Evolutionary conservation across 1,140 invertebrate genomes (phyloP).

Genomic region (Rhagoletis zephyria): DNA sequence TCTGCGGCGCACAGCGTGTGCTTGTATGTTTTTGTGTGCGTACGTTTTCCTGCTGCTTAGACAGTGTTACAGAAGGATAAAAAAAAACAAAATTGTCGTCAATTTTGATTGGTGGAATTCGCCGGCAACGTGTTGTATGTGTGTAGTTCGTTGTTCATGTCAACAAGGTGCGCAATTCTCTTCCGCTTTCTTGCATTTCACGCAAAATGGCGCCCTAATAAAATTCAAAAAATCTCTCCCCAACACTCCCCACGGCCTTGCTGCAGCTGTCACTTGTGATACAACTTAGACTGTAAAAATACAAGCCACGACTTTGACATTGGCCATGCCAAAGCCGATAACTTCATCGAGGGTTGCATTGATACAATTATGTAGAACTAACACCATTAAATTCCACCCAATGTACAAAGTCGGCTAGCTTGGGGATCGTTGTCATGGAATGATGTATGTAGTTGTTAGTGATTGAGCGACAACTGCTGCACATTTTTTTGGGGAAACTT

Average conservation of each 20-base stretch:
- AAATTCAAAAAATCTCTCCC: slow-evolving; percentile 32
- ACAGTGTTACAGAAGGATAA: neutral
- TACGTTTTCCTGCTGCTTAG: neutral
- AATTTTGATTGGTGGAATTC: slow-evolving; percentile 42
- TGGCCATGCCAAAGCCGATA: slow-evolving; percentile 39
- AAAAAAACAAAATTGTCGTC: neutral
- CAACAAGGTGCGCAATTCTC: neutral
- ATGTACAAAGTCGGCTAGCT: neutral
- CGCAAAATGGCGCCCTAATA: slow-evolving; percentile 49
- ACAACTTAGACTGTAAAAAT: neutral
- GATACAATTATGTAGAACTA: neutral
- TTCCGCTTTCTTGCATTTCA: slow-evolving; percentile 41
- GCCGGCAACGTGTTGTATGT: neutral
- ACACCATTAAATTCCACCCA: neutral
- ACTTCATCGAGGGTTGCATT: slow-evolving; percentile 19
- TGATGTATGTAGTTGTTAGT: neutral
- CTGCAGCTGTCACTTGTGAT: neutral
- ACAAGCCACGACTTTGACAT: neutral
- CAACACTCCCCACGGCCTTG: neutral
- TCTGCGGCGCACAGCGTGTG: no score
- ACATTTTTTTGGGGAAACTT: neutral
- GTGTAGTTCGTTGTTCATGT: neutral
- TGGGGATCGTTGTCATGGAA: neutral
- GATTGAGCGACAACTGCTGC: neutral
- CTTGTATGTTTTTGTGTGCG: no score